Base-by-base conservation (phyloP, 1,140 invertebrate genomes). In the Calephelis nemesis region DNA sequence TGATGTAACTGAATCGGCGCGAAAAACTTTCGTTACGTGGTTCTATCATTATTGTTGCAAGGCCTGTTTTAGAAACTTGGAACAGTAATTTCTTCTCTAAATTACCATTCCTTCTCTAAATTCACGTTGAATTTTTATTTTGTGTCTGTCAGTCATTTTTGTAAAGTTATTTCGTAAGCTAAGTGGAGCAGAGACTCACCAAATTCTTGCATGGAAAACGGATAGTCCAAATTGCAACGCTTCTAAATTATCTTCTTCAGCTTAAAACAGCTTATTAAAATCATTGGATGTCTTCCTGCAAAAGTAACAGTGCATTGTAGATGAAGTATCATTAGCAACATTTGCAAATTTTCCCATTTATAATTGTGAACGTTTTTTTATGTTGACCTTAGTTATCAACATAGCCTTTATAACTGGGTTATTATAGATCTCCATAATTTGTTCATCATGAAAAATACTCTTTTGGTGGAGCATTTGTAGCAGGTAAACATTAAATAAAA, bases 31-130 rank as follows among this genome's bases (percentile, higher is more conserved):
- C 85, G 73, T 70, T 80, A 78, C 13, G 84, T 89, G 69, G 88
- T 90, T 15, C 79, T 79, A 69, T 89, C 82, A 80, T 88, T 90
- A 7, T 78, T 82, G 67, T 74, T 88, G 11, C 82, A 40, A 69
- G 73, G 42, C 69, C 68, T 45, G 73, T 69, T 50, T 50, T 50
- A 13, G 49, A 12, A 13, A 74, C 72, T 62, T 81, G 78, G 39
- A 84, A 65, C 15, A 79, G 39, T 9, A 85, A 64, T 11, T 19
- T 19, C 15, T 19, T 19, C 15, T 19, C 15, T 19, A 19, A 19
- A 19, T 19, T 19, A 78, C 77, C 19, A 75, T 72, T 63, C 78
- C 72, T 19, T 68, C 50, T 52, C 72, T 65, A 74, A 79, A 74
- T 30, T 63, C 74, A 4, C 67, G 10, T 58, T 78, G 69, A 13